Conservation (phyloP, 2,113 vertebrate genomes). For the Chlorodrepanis virens region DNA sequence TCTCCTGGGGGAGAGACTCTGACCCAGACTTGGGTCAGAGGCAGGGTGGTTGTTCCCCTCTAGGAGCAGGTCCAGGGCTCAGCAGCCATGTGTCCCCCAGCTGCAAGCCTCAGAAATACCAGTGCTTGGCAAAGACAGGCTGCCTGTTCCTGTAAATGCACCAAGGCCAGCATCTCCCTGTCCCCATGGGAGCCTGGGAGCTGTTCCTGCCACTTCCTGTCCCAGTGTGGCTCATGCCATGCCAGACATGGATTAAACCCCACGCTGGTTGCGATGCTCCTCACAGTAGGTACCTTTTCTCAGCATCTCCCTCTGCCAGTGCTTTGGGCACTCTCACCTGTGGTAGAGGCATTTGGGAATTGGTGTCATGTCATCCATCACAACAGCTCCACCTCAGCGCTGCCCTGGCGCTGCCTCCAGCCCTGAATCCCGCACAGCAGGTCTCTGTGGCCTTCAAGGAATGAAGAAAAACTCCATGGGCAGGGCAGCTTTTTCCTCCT, state of each 20-base stretch:
- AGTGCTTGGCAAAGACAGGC: not conserved
- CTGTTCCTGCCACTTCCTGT: not conserved
- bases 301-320: not conserved
- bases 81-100: not conserved
- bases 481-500: not conserved
- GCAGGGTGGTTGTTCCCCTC: not conserved
- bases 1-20: not conserved
- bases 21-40: not conserved
- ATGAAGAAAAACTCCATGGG: constrained; percentile 28
- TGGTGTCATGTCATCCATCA: not conserved
- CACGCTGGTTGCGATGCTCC: not conserved
- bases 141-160: not conserved
- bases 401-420: not conserved
- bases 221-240: not conserved
- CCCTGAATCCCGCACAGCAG: not conserved
- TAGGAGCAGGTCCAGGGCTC: not conserved
- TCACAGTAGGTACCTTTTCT: not conserved
- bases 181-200: not conserved
- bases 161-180: not conserved
- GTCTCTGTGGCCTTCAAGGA: constrained; percentile 15
- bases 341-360: not conserved
- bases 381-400: not conserved
- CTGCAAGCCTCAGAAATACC: not conserved
- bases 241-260: accelerated
- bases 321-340: not conserved